Evolutionary conservation across 1,140 invertebrate genomes (phyloP), one percentile per base, ranked within the genome.

Genomic region (Drosophila neocordata): DNA sequence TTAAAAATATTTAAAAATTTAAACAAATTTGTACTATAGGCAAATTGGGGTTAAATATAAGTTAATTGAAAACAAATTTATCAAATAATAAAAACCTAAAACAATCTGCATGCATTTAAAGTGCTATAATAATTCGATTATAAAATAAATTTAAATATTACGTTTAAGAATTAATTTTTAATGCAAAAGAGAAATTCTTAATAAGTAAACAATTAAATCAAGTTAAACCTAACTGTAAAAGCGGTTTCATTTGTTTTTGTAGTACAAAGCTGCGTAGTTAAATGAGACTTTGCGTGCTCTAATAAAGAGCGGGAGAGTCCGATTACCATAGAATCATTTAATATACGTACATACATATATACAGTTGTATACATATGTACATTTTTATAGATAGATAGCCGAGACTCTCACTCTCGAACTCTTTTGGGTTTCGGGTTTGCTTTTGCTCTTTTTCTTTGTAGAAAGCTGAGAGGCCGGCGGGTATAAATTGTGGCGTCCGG

Each of bases 401-500:
- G 41, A 48, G 18, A 35, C 53, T 56, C 27, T 56, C 53, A 56
- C 71, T 52, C 53, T 56, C 53, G 31, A 27, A 56, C 71, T 52
- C 64, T 52, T 52, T 48, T 22, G 27, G 55, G 18, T 24, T 24
- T 11, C 6, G 34, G 15, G 15, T 48, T 11, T 20, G 41, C 15
- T 48, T 20, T 48, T 35, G 41, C 13, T 61, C 38, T 51, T 61
- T 48, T 35, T 67, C 57, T 69, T 60, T 55, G 37, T 59, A 75
- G 72, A 76, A 76, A 76, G 73, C 59, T 56, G 59, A 65, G 74
- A 56, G 72, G 15, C 57, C 57, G 63, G 57, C 58, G 31, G 38
- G 48, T 77, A 78, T 78, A 78, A 77, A 78, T 60, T 78, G 69
- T 44, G 56, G 2, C 76, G 69, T 13, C 34, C 35, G 24, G 61